Evolutionary conservation across 1,140 invertebrate species (phyloP), one percentile per base, ranked within the genome.

Genomic region (Arctopsyche grandis): DNA sequence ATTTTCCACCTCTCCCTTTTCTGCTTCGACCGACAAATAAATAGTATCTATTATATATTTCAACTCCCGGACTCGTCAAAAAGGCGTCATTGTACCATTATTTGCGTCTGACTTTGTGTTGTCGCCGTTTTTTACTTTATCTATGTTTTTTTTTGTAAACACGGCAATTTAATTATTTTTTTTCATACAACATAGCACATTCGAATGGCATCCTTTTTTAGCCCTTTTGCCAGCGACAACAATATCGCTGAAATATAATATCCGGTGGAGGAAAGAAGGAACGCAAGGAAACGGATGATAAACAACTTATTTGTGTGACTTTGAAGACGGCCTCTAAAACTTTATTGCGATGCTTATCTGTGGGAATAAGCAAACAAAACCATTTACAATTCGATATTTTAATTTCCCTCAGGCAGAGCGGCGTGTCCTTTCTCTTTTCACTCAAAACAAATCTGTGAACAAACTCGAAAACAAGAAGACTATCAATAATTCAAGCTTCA

Each of bases 171-270:
- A 69, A 69, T 69, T 69, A 69, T 69, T 38, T 69, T 38, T 69
- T 69, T 60, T 16, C 21, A 69, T 69, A 26, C 24, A 12, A 14
- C 16, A 10, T 16, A 22, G 29, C 1, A 38, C 29, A 38, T 38
- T 38, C 29, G 29, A 38, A 10, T 66, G 19, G 3, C 19, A 12
- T 26, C 1, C 60, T 19, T 19, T 26, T 26, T 12, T 7, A 21
- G 1, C 19, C 60, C 5, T 66, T 26, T 46, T 46, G 9, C 14
- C 38, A 19, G 21, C 44, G 43, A 71, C 44, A 38, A 48, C 44
- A 71, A 71, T 71, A 71, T 71, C 69, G 69, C 14, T 71, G 44
- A 71, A 71, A 71, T 71, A 71, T 71, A 71, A 71, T 71, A 71
- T 71, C 69, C 69, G 69, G 69, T 71, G 14, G 24, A 66, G 21